Evolutionary conservation across 2,888 invertebrate genomes (phyloP).

Genomic region (Crocallis elinguaria): DNA sequence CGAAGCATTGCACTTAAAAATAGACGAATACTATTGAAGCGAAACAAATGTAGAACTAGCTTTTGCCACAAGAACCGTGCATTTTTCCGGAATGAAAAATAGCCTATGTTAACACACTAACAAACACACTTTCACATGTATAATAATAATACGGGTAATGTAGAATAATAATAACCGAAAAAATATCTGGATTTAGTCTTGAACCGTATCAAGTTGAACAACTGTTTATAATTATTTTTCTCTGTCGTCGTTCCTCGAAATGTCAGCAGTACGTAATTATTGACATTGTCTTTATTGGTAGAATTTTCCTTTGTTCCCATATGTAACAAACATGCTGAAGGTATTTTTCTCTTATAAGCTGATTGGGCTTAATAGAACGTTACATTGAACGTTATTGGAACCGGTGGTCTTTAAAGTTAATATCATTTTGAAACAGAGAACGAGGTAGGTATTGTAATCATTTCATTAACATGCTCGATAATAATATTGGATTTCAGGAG

Average conservation of each 20-base stretch:
- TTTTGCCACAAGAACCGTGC: too few species aligned
- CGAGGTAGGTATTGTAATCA: not conserved
- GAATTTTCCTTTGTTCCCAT: constrained; percentile 34
- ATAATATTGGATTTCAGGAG: not conserved
- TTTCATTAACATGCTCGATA: not conserved
- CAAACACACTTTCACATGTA: too few species aligned
- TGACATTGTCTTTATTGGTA: constrained; percentile 37
- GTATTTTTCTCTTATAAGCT: constrained; percentile 33
- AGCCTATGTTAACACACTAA: too few species aligned
- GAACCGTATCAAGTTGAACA: not conserved
- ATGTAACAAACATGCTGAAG: constrained; percentile 12
- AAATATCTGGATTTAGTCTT: too few species aligned
- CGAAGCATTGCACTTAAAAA: too few species aligned
- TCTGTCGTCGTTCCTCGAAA: constrained; percentile 17
- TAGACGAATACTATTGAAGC: too few species aligned
- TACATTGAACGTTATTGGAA: constrained; percentile 26
- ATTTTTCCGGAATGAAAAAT: too few species aligned
- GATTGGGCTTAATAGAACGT: constrained; percentile 29
- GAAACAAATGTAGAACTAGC: too few species aligned
- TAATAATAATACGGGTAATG: too few species aligned
- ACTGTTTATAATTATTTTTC: constrained; percentile 4
- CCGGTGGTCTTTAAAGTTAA: constrained; percentile 14
- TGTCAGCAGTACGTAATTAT: constrained; percentile 32
- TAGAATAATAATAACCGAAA: too few species aligned
- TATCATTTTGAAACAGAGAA: constrained; percentile 11